phyloP scores from a whole-genome alignment of 2,797 vertebrate genomes.

The Lithobates sylvaticus region DNA sequence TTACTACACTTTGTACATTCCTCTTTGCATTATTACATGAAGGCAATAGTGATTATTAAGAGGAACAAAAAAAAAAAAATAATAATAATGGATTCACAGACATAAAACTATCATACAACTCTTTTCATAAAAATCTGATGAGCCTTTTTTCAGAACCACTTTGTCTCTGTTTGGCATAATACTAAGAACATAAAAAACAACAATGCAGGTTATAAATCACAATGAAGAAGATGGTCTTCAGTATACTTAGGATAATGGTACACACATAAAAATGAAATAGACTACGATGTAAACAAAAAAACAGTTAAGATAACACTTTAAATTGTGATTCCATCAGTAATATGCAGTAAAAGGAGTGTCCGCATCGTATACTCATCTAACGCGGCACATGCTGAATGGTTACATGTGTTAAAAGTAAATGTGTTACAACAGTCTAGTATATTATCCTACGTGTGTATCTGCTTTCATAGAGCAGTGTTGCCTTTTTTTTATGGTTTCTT shows the following conservation, averaged over 20 bases:
- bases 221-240: slow-evolving; percentile 72
- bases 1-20: neutral
- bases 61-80: neutral
- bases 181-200: slow-evolving; percentile 76
- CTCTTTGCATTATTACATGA: neutral
- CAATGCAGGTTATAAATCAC: slow-evolving; percentile 75
- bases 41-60: neutral
- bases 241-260: slow-evolving; percentile 74
- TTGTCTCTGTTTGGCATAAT: slow-evolving; percentile 75
- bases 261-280: slow-evolving; percentile 75
- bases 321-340: slow-evolving; percentile 81
- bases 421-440: slow-evolving; percentile 76
- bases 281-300: slow-evolving; percentile 83
- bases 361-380: slow-evolving; percentile 72
- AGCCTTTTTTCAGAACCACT: slow-evolving; percentile 68
- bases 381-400: slow-evolving; percentile 75
- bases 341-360: slow-evolving; percentile 78
- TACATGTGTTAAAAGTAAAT: slow-evolving; percentile 78
- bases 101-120: neutral
- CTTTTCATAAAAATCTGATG: slow-evolving; percentile 12
- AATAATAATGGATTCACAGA: neutral
- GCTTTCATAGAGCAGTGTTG: slow-evolving; percentile 74
- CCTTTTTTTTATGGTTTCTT: slow-evolving; percentile 70
- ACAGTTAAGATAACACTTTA: slow-evolving; percentile 83
- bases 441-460: slow-evolving; percentile 76